A percentile compares a stretch with the other conserved stretches of the same genome.
Conservation (phyloP, 2,113 vertebrate genomes). For the Labrus mixtus region DNA sequence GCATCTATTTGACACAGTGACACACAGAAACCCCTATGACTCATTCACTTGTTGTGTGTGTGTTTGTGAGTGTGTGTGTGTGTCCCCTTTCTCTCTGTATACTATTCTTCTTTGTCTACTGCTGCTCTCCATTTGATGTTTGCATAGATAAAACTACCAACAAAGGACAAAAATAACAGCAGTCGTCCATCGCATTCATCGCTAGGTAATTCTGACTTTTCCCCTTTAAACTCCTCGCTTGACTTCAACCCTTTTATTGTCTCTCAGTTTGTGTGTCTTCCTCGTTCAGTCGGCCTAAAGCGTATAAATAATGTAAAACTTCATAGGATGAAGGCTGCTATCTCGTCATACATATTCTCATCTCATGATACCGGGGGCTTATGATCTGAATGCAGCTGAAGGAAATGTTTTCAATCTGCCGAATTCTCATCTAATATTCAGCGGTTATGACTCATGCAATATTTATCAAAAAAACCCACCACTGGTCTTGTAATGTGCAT, state of each 20-base stretch:
- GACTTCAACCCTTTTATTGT: background rate
- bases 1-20: constrained; percentile 69
- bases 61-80: constrained; percentile 2
- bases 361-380: constrained; percentile 23
- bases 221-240: constrained; percentile 4
- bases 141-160: constrained; percentile 10
- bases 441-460: constrained; percentile 57
- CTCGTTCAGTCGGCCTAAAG: constrained; percentile 12
- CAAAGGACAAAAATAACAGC: background rate
- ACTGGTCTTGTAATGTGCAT: constrained; percentile 16
- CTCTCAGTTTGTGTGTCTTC: constrained; percentile 23
- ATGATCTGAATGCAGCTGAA: constrained; percentile 30
- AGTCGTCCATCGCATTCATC: background rate
- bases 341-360: constrained; percentile 16
- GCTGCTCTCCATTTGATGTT: constrained; percentile 9
- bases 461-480: constrained; percentile 55
- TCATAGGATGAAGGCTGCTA: constrained; percentile 22
- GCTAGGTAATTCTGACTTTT: constrained; percentile 36
- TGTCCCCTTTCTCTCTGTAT: background rate
- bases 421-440: constrained; percentile 48
- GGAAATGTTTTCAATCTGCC: constrained; percentile 44
- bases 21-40: constrained; percentile 63
- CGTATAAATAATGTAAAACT: constrained; percentile 65
- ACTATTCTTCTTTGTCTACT: background rate
- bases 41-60: constrained; percentile 29